Evolutionary conservation across 1,140 invertebrate genomes (phyloP).

Genomic region (Nymphalis io): DNA sequence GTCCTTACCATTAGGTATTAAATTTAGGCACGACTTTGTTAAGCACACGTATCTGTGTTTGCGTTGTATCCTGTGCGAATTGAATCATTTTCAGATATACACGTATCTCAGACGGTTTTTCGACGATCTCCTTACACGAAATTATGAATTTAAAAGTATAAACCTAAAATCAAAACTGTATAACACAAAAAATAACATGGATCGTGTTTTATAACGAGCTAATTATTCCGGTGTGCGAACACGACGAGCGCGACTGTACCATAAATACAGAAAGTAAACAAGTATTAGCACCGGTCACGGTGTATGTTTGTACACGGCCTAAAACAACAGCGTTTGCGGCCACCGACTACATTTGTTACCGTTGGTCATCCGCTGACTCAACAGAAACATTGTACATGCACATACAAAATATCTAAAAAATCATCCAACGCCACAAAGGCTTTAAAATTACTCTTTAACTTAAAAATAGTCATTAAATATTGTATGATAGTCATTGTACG

Average conservation of each 20-base stretch:
- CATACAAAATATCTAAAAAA: conserved; percentile 18
- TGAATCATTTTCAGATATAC: too few species aligned
- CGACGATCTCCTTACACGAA: background rate
- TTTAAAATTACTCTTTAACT: background rate
- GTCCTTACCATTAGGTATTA: background rate
- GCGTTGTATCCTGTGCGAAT: background rate
- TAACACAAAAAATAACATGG: conserved; percentile 31
- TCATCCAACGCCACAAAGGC: background rate
- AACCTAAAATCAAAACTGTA: background rate
- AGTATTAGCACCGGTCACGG: conserved; percentile 73
- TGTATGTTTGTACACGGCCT: conserved; percentile 75
- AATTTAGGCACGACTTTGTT: background rate
- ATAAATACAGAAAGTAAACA: conserved; percentile 77
- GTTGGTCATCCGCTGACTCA: conserved; percentile 74
- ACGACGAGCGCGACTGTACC: conserved; percentile 55
- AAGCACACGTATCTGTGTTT: background rate
- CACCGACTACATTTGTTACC: conserved; percentile 72
- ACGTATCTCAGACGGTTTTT: too few species aligned
- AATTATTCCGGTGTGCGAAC: conserved; percentile 73
- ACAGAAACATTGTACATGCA: conserved; percentile 46
- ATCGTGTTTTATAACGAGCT: conserved; percentile 73
- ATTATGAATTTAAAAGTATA: background rate
- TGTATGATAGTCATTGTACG: background rate
- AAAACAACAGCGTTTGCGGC: conserved; percentile 79
- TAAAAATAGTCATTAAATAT: background rate